Base-by-base conservation (phyloP, 2,113 vertebrate genomes). In the Felis chaus region DNA sequence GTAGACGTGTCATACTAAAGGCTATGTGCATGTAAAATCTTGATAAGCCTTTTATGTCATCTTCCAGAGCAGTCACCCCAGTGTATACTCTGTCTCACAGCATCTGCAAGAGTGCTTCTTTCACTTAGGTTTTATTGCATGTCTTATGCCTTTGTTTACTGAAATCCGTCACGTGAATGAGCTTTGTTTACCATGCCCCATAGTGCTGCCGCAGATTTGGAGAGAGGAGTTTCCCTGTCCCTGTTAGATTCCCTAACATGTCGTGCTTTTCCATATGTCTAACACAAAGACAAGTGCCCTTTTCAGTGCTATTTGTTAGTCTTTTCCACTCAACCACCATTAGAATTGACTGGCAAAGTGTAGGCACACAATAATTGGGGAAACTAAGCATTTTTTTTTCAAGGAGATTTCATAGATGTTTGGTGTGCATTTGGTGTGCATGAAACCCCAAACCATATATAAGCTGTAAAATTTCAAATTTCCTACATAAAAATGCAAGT, bases 371-470 rank as follows among this genome's bases (percentile, higher is more conserved):
- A 39, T 65, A 89, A 87, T 10, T 86, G 66, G 69, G 71, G 55
- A 94, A 83, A 82, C 3, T 71, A 95, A 65, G 2, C 39, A 29
- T 27, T 91, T 91, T 90, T 91, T 68, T 80, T 78, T 53, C 48
- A 91, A 80, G 48, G 39, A 76, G n/a, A 95, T 91, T 95, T 96
- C 33, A 73, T 57, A 76, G 57, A 69, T 94, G 6, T 57, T 95
- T 96, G 39, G 39, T 81, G 33, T 76, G 3, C 39, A 45, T 61
- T 45, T 95, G 27, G 33, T 92, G 48, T 50, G 3, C 36, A 92
- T 33, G 65, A 48, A 92, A 63, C 19, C 48, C 8, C 45, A 74
- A 95, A 86, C 13, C 33, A 76, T 81, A 74, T 91, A 33, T 21
- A 85, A 41, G 13, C 69, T 90, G 11, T 88, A 65, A 80, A 88